These are phyloP conservation scores for Capromys pilorides DNA, from an alignment of 2,797 vertebrate species.

Conservation along the genomic window DNA sequence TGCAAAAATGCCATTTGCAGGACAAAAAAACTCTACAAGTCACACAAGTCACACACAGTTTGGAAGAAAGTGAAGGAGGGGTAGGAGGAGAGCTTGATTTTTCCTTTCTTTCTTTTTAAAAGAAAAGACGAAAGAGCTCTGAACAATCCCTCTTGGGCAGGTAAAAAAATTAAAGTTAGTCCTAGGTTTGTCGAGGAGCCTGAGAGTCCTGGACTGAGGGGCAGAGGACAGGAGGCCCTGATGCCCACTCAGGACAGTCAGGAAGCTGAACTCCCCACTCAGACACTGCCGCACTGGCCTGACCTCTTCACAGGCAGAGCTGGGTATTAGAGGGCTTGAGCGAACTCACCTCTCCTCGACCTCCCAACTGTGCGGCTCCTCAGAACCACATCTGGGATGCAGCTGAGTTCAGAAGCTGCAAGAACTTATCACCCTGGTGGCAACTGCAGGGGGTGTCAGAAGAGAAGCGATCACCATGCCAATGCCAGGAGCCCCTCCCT, in stretches of 20 bases:
- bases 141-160: neutral
- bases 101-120: conserved; percentile 11
- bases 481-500: neutral
- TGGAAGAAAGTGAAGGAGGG: neutral
- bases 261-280: neutral
- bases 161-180: conserved; percentile 25
- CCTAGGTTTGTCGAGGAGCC: neutral
- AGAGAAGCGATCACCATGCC: conserved; percentile 24
- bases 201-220: neutral
- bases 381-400: conserved; percentile 65
- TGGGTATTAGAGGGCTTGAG: neutral
- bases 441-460: neutral
- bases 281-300: neutral
- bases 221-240: neutral
- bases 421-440: conserved; percentile 7
- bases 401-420: conserved; percentile 52
- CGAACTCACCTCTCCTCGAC: conserved; percentile 21
- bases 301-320: neutral
- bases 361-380: neutral
- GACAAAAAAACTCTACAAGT: neutral
- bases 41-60: neutral
- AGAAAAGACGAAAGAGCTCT: neutral
- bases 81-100: neutral
- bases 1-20: neutral
- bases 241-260: neutral